Conservation (phyloP, 2,888 invertebrate species). For the Prosopocoilus inquinatus region DNA sequence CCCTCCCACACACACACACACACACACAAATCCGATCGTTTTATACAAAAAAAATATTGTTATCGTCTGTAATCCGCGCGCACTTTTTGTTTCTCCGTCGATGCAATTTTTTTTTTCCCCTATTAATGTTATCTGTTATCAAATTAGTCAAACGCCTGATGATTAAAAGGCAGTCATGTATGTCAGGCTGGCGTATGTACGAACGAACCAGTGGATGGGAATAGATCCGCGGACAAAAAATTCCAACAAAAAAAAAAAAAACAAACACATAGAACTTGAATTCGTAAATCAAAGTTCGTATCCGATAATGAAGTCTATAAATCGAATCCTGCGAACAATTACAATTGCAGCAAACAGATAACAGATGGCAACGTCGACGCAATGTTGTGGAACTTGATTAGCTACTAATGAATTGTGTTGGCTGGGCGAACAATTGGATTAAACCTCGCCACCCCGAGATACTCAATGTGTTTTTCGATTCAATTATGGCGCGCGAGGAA, state of each 20-base stretch:
- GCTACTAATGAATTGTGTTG: slow-evolving; percentile 47
- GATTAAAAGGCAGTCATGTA: slow-evolving; percentile 17
- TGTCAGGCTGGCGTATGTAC: slow-evolving; percentile 9
- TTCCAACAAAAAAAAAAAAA: slow-evolving; percentile 9
- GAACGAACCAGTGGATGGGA: slow-evolving; percentile 14
- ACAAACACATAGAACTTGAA: no score
- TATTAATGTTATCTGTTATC: slow-evolving; percentile 15
- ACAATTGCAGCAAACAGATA: slow-evolving; percentile 41
- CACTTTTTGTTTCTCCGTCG: not conserved
- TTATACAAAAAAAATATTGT: not conserved
- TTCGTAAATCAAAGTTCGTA: slow-evolving; percentile 19
- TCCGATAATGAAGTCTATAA: slow-evolving; percentile 32
- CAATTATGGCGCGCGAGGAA: slow-evolving; percentile 41
- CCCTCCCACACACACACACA: no score
- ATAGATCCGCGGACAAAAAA: slow-evolving; percentile 1
- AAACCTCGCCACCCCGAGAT: slow-evolving; percentile 35
- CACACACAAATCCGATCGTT: not conserved
- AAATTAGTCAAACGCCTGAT: slow-evolving; percentile 16
- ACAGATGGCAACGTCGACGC: slow-evolving; percentile 41
- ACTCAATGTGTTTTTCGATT: slow-evolving; percentile 44
- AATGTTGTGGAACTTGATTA: slow-evolving; percentile 49
- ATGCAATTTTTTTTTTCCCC: not conserved
- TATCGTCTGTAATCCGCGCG: not conserved
- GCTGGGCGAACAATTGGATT: slow-evolving; percentile 44
- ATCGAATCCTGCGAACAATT: slow-evolving; percentile 40